These are phyloP conservation scores for Prionailurus viverrinus DNA, from an alignment of 2,113 vertebrate genomes.

Conservation along the genomic window DNA sequence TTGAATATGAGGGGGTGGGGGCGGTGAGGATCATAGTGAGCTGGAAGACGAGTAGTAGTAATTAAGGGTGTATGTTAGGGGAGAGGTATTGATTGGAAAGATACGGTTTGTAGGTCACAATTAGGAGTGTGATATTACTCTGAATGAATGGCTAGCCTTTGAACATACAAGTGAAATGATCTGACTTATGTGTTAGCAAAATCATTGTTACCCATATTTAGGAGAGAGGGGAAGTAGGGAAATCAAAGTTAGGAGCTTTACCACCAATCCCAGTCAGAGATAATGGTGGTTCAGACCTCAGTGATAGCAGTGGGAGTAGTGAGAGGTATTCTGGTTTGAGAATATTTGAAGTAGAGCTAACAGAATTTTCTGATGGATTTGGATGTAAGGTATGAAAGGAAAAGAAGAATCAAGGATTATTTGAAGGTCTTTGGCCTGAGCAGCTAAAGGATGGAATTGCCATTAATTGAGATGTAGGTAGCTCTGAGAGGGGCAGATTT, in stretches of 20 bases:
- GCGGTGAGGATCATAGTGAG: background rate
- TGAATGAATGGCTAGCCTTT: background rate
- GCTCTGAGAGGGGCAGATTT: background rate
- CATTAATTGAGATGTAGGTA: background rate
- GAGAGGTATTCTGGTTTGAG: background rate
- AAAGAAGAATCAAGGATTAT: background rate
- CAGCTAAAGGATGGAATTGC: background rate
- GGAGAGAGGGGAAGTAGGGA: background rate
- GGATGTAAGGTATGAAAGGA: background rate
- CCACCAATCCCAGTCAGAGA: background rate
- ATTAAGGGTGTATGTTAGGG: background rate
- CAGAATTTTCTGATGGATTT: slow-evolving; percentile 40
- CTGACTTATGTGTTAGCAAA: background rate
- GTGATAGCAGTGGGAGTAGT: background rate
- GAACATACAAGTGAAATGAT: background rate
- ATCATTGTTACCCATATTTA: background rate
- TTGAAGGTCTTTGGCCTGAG: slow-evolving; percentile 1
- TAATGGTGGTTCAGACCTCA: background rate
- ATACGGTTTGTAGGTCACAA: background rate
- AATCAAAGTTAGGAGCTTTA: background rate
- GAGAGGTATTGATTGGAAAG: background rate
- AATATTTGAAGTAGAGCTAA: background rate
- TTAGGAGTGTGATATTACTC: background rate
- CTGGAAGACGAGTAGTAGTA: background rate
- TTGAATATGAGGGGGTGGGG: background rate